Conservation (phyloP, 2,888 invertebrate genomes). For the Cerceris ruficornis region DNA sequence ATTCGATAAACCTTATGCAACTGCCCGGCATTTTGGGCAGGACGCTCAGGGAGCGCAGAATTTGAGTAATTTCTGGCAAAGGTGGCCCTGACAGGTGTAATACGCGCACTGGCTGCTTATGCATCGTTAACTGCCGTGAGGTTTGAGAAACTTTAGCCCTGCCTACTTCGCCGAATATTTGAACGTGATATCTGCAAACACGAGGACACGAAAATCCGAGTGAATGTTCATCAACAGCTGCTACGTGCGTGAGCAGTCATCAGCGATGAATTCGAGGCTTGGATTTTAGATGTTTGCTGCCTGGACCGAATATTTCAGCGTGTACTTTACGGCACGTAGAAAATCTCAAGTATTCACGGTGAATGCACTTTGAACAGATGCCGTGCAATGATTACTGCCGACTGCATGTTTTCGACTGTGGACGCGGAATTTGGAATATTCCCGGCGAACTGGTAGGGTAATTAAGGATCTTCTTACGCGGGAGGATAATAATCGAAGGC, state of each 20-base stretch:
- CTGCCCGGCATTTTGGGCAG: not conserved
- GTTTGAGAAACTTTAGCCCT: slow-evolving; percentile 21
- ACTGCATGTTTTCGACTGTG: too few species aligned
- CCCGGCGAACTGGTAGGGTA: too few species aligned
- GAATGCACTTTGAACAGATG: too few species aligned
- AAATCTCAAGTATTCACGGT: too few species aligned
- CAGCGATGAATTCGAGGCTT: not conserved
- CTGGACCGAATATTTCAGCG: not conserved
- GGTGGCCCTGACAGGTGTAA: slow-evolving; percentile 49
- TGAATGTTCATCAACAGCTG: slow-evolving; percentile 25
- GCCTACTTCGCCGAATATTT: slow-evolving; percentile 25
- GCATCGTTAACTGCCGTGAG: slow-evolving; percentile 9
- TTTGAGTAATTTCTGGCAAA: slow-evolving; percentile 44
- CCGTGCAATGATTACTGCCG: too few species aligned
- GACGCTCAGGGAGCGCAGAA: slow-evolving; percentile 11
- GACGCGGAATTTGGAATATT: too few species aligned
- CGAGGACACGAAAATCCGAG: slow-evolving; percentile 4
- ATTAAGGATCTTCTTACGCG: too few species aligned
- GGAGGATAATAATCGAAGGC: too few species aligned
- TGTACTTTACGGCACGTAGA: too few species aligned
- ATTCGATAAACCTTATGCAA: too few species aligned
- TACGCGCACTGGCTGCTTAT: slow-evolving; percentile 23
- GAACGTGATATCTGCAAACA: slow-evolving; percentile 21
- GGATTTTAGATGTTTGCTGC: not conserved
- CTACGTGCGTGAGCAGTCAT: not conserved